Evolutionary conservation across 2,888 invertebrate genomes (phyloP), one percentile per base, ranked within the genome.

Genomic region (Rhagium mordax): DNA sequence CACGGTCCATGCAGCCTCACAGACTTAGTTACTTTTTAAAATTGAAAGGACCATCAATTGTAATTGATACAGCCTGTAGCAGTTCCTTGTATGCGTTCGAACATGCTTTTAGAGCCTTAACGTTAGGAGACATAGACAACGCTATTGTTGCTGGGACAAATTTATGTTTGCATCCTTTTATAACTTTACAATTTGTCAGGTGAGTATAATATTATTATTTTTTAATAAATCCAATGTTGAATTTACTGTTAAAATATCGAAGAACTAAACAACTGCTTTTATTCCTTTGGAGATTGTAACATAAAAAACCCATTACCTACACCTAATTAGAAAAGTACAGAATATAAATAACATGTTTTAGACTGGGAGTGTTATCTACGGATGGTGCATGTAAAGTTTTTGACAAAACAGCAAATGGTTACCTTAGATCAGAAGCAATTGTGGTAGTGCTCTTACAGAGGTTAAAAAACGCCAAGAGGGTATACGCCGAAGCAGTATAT

Each of bases 341-440:
- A 3, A 41, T 0, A n/a, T 4, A 10, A 15, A 55, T 41, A 41
- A 41, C n/a, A 41, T 2, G 13, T 51, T 51, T 33, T 21, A 85
- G 93, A 81, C 89, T 93, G 86, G 94, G 94, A 71, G 94, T 95
- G 82, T 87, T 98, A 3, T 94, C 97, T 0, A 88, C 91, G 0
- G 95, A 97, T 77, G 98, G 98, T 0, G 91, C 91, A 60, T 98
- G 98, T 87, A 96, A 96, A 84, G 93, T 95, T 53, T 98, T 99
- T 85, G 98, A 98, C 87, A 93, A 93, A 76, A 90, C 91, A 60
- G 95, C 94, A 20, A 91, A 93, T 81, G 96, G 96, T 0, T 96
- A 96, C 82, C 93, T 93, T 0, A 91, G 96, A 10, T 93, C 95
- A 15, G 96, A 96, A 86, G 93, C 94, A 0, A 89, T 96, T 3